phyloP scores from a whole-genome alignment of 1,140 invertebrate species.

The Physella acuta region DNA sequence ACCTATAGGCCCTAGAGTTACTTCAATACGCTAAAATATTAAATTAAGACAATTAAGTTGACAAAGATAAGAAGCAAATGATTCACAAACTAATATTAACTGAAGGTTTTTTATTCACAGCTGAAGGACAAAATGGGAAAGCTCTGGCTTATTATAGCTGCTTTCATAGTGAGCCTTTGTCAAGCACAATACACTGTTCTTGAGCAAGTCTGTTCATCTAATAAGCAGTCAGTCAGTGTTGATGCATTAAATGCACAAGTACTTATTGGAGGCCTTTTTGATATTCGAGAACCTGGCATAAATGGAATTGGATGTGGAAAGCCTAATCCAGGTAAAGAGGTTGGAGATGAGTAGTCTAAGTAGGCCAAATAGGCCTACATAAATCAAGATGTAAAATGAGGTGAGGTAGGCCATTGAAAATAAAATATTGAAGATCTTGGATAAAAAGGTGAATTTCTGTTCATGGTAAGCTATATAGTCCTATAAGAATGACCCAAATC shows the following conservation, averaged over 20 bases:
- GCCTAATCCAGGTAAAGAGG: slow-evolving; percentile 9
- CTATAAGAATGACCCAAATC: no score
- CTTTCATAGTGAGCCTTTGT: neutral
- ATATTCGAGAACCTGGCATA: slow-evolving; percentile 3
- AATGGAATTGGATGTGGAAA: slow-evolving; percentile 15
- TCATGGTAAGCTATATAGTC: no score
- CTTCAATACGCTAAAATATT: no score
- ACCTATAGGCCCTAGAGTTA: no score
- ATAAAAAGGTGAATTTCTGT: no score
- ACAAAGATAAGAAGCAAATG: no score
- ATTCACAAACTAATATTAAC: neutral
- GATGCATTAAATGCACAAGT: slow-evolving; percentile 1
- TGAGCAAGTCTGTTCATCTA: slow-evolving; percentile 5
- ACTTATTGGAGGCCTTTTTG: slow-evolving; percentile 13
- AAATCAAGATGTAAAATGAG: no score
- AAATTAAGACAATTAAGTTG: no score
- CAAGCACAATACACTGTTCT: neutral
- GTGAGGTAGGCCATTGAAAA: no score
- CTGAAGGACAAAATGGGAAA: neutral
- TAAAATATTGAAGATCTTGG: no score
- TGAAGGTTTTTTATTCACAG: neutral
- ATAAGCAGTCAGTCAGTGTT: neutral
- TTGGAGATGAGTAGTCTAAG: no score
- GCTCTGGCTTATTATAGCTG: slow-evolving; percentile 1
- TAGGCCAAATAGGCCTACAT: no score